Evolutionary conservation across 1,140 invertebrate genomes (phyloP).

Genomic region (Heliconius hermathena): DNA sequence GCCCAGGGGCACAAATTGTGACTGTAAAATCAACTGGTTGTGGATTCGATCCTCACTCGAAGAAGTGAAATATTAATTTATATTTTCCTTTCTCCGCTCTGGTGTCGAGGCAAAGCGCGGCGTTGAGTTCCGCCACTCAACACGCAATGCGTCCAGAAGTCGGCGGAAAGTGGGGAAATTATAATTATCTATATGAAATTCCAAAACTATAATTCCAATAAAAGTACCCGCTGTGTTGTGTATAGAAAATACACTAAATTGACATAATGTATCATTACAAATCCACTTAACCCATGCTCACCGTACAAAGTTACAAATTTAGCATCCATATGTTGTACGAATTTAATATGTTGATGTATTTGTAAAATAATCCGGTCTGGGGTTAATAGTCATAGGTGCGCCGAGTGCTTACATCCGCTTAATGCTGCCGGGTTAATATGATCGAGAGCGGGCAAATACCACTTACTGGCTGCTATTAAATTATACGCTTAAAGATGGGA

Average conservation of each 20-base stretch:
- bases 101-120: too few relatives aligned
- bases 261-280: neutral
- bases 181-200: neutral
- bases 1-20: too few relatives aligned
- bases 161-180: too few relatives aligned
- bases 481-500: conserved; percentile 22
- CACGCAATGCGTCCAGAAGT: too few relatives aligned
- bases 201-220: neutral
- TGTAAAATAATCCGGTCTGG: conserved; percentile 38
- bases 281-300: neutral
- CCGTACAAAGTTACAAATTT: neutral
- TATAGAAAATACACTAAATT: neutral
- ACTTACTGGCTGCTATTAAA: conserved; percentile 27
- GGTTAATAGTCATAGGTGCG: conserved; percentile 38
- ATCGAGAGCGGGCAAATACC: conserved; percentile 32
- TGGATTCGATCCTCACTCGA: too few relatives aligned
- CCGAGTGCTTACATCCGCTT: conserved; percentile 41
- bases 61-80: too few relatives aligned
- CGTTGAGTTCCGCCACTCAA: too few relatives aligned
- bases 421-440: conserved; percentile 34
- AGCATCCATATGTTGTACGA: conserved; percentile 29
- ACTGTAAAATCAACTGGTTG: too few relatives aligned
- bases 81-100: too few relatives aligned
- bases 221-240: neutral
- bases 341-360: conserved; percentile 38